These are phyloP conservation scores for Uromys caudimaculatus DNA, from an alignment of 2,797 vertebrate genomes.

Conservation along the genomic window DNA sequence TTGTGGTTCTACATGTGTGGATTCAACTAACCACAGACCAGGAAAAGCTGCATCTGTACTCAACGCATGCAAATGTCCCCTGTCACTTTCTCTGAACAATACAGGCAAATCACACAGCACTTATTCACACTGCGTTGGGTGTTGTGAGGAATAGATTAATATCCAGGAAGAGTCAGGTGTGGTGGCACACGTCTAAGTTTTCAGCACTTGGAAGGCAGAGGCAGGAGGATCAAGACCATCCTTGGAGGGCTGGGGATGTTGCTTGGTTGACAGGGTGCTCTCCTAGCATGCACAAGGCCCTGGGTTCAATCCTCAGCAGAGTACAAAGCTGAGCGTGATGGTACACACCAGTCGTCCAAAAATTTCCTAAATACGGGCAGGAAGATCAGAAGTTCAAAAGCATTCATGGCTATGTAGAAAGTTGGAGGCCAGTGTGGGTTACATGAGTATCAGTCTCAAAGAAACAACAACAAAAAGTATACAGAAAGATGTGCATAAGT, in stretches of 20 bases:
- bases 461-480: background rate
- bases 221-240: background rate
- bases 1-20: background rate
- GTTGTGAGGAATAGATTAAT: background rate
- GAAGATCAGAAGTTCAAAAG: background rate
- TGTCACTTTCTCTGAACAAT: background rate
- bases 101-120: background rate
- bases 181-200: background rate
- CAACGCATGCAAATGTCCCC: background rate
- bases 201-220: background rate
- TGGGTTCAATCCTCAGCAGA: background rate
- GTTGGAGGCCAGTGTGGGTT: background rate
- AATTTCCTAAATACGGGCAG: background rate
- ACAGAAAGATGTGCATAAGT: background rate
- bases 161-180: background rate
- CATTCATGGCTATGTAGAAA: background rate
- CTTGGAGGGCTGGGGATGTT: background rate
- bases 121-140: background rate
- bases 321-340: background rate
- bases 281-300: background rate
- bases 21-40: background rate
- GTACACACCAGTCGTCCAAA: background rate
- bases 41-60: background rate
- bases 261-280: background rate
- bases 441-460: background rate